Percentiles rank a stretch among this genome's conserved stretches.
Conservation (phyloP, 2,888 invertebrate genomes). For the Phorcus lineatus region DNA sequence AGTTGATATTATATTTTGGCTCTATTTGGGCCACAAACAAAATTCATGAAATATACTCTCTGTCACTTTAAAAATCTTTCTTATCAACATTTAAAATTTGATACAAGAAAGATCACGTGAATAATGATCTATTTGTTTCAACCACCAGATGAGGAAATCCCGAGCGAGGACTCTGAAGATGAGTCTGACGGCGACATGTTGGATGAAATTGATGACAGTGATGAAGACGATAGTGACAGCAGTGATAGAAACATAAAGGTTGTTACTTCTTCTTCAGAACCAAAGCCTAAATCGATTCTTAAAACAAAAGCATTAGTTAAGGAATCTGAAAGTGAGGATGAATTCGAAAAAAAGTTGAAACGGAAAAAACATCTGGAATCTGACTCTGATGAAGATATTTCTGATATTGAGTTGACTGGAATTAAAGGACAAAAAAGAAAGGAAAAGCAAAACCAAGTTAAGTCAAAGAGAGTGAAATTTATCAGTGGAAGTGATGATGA, state of each 20-base stretch:
- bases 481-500: slow-evolving; percentile 41
- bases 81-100: too few relatives aligned
- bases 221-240: slow-evolving; percentile 5
- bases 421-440: neutral
- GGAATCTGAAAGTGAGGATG: neutral
- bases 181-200: slow-evolving; percentile 25
- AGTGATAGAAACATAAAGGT: slow-evolving; percentile 28
- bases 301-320: neutral
- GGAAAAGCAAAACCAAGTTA: neutral
- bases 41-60: too few relatives aligned
- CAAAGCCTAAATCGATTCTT: slow-evolving; percentile 14
- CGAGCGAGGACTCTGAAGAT: slow-evolving; percentile 7
- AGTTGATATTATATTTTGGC: too few relatives aligned
- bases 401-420: neutral
- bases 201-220: slow-evolving; percentile 14
- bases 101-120: too few relatives aligned
- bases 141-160: neutral
- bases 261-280: slow-evolving; percentile 16
- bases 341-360: neutral
- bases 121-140: too few relatives aligned
- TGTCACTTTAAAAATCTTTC: too few relatives aligned
- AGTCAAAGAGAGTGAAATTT: neutral
- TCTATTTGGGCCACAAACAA: too few relatives aligned
- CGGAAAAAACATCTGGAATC: neutral
- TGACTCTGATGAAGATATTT: neutral